Base-by-base conservation (phyloP, 2,113 vertebrate species). In the Anguilla japonica region DNA sequence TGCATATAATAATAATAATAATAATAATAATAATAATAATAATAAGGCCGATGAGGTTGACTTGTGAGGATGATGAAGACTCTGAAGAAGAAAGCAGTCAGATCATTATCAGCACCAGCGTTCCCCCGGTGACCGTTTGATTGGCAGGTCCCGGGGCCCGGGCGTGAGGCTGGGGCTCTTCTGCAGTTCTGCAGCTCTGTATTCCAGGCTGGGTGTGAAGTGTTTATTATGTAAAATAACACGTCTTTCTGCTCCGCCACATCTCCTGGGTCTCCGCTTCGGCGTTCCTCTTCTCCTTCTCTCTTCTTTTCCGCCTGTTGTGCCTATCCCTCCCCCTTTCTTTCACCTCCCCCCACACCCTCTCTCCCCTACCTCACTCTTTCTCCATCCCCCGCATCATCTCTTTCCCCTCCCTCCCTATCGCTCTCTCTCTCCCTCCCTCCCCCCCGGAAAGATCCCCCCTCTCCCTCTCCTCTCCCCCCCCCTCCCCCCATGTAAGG, bases 151-250 rank as follows among this genome's bases (percentile, higher is more conserved):
- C 93, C 94, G 89, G 92, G 93, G 93, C 93, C 93, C 94, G 91
- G 94, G 87, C 87, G 89, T 89, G 86, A 90, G 88, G 89, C 93
- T 90, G 92, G 93, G 92, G 93, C 93, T 93, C 89, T 93, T 92
- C 90, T 93, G 91, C 94, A 95, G 94, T 93, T 94, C 84, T 93
- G 93, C 93, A 89, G 94, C 94, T 95, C 96, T 96, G 96, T 96
- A 96, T 96, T 96, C 96, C 95, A 93, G 93, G 94, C 95, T 95
- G 95, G 96, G 96, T 96, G 94, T 92, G 94, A 95, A 95, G 94
- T 96, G 95, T 95, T 96, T 95, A 94, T 95, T 96, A 96, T 96
- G 96, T 96, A 96, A 96, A 96, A 95, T 96, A 96, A 96, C 94
- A 95, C 95, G 94, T 94, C 94, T 92, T 93, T 94, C 94, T 93